Percentiles rank a stretch among this genome's conserved stretches.
Evolutionary conservation across 2,797 vertebrate species (phyloP).

Genomic region (Prionace glauca): DNA sequence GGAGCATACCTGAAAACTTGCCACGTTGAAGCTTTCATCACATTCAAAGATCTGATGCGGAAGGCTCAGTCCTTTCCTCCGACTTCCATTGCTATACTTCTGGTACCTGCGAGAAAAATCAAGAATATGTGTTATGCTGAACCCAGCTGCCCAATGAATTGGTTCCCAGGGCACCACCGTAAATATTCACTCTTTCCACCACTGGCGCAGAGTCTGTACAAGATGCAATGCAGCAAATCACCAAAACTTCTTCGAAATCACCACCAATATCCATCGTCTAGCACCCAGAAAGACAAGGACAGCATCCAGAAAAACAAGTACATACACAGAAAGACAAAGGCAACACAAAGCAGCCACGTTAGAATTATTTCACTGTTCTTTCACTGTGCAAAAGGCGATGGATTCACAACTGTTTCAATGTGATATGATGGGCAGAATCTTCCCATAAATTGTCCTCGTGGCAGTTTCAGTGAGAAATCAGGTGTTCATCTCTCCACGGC

Average conservation of each 20-base stretch:
- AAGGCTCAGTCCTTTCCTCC: neutral
- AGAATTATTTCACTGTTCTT: too few species aligned
- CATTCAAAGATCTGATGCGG: conserved; percentile 2
- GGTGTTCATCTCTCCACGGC: too few species aligned
- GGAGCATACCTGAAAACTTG: neutral
- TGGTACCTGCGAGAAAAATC: neutral
- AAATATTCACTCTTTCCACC: neutral
- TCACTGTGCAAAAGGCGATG: too few species aligned
- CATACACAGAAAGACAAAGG: too few species aligned
- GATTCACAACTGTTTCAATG: too few species aligned
- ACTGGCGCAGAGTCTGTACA: neutral
- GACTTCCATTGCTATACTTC: neutral
- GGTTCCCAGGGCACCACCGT: neutral
- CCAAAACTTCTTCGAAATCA: too few species aligned
- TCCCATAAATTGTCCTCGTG: too few species aligned
- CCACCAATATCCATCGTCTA: too few species aligned
- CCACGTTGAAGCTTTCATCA: neutral
- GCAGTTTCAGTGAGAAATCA: too few species aligned
- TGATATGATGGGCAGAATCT: too few species aligned
- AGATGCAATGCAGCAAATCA: neutral
- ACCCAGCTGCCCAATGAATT: neutral
- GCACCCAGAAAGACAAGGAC: too few species aligned
- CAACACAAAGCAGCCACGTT: neutral
- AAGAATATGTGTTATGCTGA: neutral
- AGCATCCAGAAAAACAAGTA: too few species aligned